phyloP scores from a whole-genome alignment of 2,113 vertebrate genomes.

The Lophius piscatorius region DNA sequence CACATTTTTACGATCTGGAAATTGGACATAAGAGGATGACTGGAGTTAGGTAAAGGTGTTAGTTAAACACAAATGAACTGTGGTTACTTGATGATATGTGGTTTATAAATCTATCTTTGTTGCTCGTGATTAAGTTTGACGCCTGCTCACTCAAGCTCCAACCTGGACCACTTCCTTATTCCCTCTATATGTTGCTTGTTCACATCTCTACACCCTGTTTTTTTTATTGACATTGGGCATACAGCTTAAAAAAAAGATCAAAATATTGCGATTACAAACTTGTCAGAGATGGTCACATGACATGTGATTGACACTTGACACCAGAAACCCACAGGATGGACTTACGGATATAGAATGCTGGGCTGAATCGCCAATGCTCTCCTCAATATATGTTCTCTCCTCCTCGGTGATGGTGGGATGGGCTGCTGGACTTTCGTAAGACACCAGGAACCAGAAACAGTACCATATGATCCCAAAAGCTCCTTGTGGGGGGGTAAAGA shows the following conservation, averaged over 20 bases:
- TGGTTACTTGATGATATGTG: neutral
- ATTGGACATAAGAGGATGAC: neutral
- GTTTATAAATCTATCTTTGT: slow-evolving; percentile 2
- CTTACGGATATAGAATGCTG: slow-evolving; percentile 79
- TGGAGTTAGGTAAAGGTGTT: no score
- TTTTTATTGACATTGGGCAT: no score
- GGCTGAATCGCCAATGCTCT: slow-evolving; percentile 93
- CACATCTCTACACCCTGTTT: no score
- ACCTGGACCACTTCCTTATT: neutral
- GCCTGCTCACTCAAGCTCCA: neutral
- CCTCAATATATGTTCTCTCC: slow-evolving; percentile 95
- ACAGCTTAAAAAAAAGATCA: no score
- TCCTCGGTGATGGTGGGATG: slow-evolving; percentile 96
- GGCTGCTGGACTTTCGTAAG: slow-evolving; percentile 94
- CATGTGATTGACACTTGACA: no score
- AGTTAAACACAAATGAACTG: no score
- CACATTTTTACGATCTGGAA: neutral
- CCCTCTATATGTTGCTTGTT: neutral
- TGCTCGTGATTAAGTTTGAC: neutral
- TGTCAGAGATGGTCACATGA: neutral
- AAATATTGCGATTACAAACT: no score
- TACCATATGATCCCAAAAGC: slow-evolving; percentile 96
- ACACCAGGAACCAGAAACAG: slow-evolving; percentile 97
- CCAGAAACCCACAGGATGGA: no score
- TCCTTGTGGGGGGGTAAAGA: slow-evolving; percentile 73